Base-by-base conservation (phyloP, 1,140 invertebrate species). In the Heliothis virescens region DNA sequence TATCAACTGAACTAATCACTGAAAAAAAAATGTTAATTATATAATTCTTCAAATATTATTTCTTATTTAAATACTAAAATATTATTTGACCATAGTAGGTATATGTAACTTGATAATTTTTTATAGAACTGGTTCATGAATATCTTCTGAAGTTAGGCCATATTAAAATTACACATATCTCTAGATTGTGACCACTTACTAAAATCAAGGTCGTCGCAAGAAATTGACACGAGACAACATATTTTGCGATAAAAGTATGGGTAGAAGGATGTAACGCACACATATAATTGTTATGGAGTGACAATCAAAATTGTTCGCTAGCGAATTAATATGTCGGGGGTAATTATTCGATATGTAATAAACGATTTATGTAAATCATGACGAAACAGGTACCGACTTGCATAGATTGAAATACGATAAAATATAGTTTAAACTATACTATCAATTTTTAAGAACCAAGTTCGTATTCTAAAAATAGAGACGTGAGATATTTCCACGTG, bases 401-500 rank as follows among this genome's bases (percentile, higher is more conserved):
- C 12, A 26, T 75, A 29, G 12, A 62, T 26, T 26, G 65, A 57
- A 82, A 59, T 69, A 29, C 59, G 62, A 62, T 78, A 34, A 0
- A 47, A 65, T 60, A 18, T 77, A 81, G 73, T 89, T 89, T 84
- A 83, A 87, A 83, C 83, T 86, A 77, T 81, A 80, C 88, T 89
- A 91, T 90, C 81, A 90, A 84, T 91, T 92, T 90, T 88, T 88
- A 82, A 86, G 89, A 89, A 93, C 88, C 91, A 91, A 90, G 92
- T 92, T 90, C 88, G 87, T 86, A 60, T 82, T 91, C 93, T 94
- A 93, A 89, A 90, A 91, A 94, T 94, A 94, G 93, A 93, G 86
- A 86, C 88, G 88, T 89, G 89, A 92, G 89, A 86, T 93, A 94
- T 93, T 92, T 92, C 92, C 93, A 94, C 93, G 93, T 94, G 92